Conservation (phyloP, 1,140 invertebrate genomes). For the Nasonia giraulti region DNA sequence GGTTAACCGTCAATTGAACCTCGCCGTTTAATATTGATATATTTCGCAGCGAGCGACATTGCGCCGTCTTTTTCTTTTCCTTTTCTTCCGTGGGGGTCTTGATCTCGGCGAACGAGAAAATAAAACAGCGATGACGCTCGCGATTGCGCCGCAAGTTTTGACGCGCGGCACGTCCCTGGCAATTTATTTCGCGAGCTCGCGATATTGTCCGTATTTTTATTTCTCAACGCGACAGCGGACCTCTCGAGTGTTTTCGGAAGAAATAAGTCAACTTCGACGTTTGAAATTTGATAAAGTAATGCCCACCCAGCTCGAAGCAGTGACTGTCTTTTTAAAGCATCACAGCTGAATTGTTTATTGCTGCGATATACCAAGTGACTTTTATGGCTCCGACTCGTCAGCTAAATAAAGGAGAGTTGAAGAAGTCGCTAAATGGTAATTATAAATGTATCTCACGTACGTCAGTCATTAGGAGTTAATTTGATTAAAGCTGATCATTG, state of each 20-base stretch:
- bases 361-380: not conserved
- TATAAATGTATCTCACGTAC: not conserved
- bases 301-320: not conserved
- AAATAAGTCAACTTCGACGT: not conserved
- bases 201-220: not conserved
- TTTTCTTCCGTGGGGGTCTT: conserved; percentile 17
- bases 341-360: not conserved
- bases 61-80: not conserved
- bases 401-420: not conserved
- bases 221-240: not conserved
- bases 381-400: not conserved
- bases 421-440: not conserved
- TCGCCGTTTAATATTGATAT: conserved; percentile 54
- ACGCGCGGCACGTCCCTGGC: not conserved
- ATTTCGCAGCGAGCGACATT: not conserved
- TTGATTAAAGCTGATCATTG: not conserved
- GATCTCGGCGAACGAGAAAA: not conserved
- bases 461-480: not conserved
- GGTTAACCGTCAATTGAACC: conserved; percentile 66
- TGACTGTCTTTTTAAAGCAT: not conserved
- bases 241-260: not conserved
- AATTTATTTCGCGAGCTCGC: too few species aligned
- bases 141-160: not conserved
- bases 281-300: not conserved
- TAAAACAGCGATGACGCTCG: not conserved